Percentiles rank a stretch among this genome's conserved stretches.
These are phyloP conservation scores for Podargus strigoides DNA, from an alignment of 2,797 vertebrate genomes.

Conservation along the genomic window DNA sequence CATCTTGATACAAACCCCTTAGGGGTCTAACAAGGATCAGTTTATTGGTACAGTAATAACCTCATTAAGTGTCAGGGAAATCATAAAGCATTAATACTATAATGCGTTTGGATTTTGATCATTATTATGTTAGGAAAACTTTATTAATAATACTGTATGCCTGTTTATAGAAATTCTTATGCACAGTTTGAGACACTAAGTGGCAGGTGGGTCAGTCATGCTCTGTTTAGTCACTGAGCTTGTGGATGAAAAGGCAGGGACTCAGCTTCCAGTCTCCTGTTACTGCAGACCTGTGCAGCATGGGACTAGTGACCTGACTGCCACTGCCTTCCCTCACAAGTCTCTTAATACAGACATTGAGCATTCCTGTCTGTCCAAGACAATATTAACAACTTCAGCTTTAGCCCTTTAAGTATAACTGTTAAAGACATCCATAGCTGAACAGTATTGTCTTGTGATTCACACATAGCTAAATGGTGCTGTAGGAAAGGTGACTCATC, in stretches of 20 bases:
- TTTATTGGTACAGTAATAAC: neutral
- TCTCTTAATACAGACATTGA: rapidly evolving
- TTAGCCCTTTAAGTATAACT: neutral
- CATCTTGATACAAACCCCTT: neutral
- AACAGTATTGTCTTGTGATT: neutral
- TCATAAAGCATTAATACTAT: neutral
- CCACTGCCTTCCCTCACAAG: neutral
- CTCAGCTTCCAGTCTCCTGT: neutral
- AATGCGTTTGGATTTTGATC: neutral
- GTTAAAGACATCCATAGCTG: neutral
- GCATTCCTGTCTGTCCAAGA: neutral
- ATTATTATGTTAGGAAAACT: neutral
- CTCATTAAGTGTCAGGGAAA: neutral
- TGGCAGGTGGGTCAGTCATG: neutral
- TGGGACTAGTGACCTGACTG: neutral
- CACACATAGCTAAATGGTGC: neutral
- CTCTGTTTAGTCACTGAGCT: neutral
- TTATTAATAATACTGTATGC: neutral
- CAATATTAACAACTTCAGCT: neutral
- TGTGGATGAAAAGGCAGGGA: neutral
- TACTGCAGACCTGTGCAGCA: neutral
- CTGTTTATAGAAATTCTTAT: neutral
- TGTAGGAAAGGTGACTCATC: neutral
- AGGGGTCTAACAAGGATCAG: neutral
- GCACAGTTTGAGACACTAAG: neutral